Conservation (phyloP, 2,797 vertebrate genomes). For the Xenentodon cancila region DNA sequence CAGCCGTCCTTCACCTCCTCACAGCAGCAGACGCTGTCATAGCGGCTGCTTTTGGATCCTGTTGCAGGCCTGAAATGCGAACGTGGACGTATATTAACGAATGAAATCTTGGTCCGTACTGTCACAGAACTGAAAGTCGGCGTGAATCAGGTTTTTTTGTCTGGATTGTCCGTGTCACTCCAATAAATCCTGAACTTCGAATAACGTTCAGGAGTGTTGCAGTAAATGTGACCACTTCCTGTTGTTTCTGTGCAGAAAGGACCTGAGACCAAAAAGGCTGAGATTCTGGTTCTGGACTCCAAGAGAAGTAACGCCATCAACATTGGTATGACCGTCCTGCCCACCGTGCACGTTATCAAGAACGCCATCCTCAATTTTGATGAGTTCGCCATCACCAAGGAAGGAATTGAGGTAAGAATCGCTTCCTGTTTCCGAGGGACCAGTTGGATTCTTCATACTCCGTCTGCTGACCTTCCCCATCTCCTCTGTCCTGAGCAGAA, state of each 20-base stretch:
- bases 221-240: fast-evolving
- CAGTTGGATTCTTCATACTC: too few relatives aligned
- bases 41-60: too few relatives aligned
- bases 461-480: slow-evolving; percentile 47
- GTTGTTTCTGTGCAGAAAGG: slow-evolving; percentile 81
- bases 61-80: too few relatives aligned
- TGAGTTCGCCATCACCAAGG: slow-evolving; percentile 95
- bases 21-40: too few relatives aligned
- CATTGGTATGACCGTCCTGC: slow-evolving; percentile 94
- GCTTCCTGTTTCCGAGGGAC: too few relatives aligned
- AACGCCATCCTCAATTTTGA: slow-evolving; percentile 90
- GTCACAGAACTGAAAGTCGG: too few relatives aligned
- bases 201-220: background rate
- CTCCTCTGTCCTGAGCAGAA: slow-evolving; percentile 79
- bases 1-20: too few relatives aligned
- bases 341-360: slow-evolving; percentile 76
- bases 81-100: too few relatives aligned
- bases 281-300: slow-evolving; percentile 88
- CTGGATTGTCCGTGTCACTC: too few relatives aligned
- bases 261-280: slow-evolving; percentile 86
- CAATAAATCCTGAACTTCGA: too few relatives aligned
- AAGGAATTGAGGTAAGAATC: slow-evolving; percentile 93
- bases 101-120: too few relatives aligned
- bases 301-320: slow-evolving; percentile 97
- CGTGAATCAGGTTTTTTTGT: too few relatives aligned